Percentiles rank a stretch among this genome's conserved stretches.
Conservation (phyloP, 2,888 invertebrate genomes). For the Altica lythri region DNA sequence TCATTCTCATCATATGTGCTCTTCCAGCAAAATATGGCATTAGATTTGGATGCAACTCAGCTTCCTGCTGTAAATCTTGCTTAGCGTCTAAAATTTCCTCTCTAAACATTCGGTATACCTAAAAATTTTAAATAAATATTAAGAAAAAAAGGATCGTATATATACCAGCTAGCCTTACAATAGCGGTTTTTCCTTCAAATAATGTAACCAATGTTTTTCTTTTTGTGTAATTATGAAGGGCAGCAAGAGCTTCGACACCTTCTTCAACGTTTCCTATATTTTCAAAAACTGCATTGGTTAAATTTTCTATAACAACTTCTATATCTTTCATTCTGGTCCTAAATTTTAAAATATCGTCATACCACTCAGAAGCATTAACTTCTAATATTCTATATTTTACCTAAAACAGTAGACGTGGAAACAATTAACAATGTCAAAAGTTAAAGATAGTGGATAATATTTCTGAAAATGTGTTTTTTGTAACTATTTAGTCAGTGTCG, state of each 20-base stretch:
- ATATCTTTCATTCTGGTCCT: conserved; percentile 66
- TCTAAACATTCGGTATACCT: conserved; percentile 77
- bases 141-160: not conserved
- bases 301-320: conserved; percentile 80
- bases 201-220: conserved; percentile 72
- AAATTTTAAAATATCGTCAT: conserved; percentile 71
- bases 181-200: conserved; percentile 70
- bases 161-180: conserved; percentile 53
- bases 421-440: too few relatives aligned
- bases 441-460: too few relatives aligned
- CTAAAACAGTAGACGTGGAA: conserved; percentile 38
- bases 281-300: conserved; percentile 78
- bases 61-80: conserved; percentile 67
- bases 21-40: conserved; percentile 76
- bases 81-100: conserved; percentile 76
- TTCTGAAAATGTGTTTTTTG: too few relatives aligned
- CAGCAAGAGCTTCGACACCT: conserved; percentile 76
- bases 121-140: conserved; percentile 17
- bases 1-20: conserved; percentile 69
- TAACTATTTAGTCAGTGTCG: too few relatives aligned
- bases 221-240: conserved; percentile 77
- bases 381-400: conserved; percentile 72
- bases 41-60: conserved; percentile 66
- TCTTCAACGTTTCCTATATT: conserved; percentile 80
- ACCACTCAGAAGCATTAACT: conserved; percentile 83